phyloP scores from a whole-genome alignment of 1,140 invertebrate genomes.

The Platorchestia sp. region DNA sequence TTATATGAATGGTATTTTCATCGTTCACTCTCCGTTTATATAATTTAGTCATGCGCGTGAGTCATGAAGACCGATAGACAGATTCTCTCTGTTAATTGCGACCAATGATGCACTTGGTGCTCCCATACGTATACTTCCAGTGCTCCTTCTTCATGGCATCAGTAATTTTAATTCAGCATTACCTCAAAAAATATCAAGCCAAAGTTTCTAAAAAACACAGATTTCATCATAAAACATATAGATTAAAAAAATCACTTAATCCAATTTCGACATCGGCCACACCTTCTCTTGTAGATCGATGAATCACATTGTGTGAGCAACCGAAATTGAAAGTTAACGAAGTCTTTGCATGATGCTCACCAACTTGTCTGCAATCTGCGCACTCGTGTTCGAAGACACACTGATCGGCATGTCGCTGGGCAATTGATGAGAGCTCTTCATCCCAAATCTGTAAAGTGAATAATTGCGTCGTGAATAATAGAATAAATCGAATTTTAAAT shows the following conservation, averaged over 20 bases:
- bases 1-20: neutral
- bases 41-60: neutral
- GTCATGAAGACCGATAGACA: too few relatives aligned
- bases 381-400: conserved; percentile 83
- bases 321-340: too few relatives aligned
- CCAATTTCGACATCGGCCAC: too few relatives aligned
- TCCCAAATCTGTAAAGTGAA: conserved; percentile 77
- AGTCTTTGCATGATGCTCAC: conserved; percentile 72
- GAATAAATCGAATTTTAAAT: neutral
- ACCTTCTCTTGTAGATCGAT: neutral
- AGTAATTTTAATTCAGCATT: too few relatives aligned
- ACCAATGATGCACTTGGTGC: too few relatives aligned
- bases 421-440: conserved; percentile 84
- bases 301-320: neutral
- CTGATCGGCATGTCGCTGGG: conserved; percentile 85
- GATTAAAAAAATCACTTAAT: too few relatives aligned
- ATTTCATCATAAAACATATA: too few relatives aligned
- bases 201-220: too few relatives aligned
- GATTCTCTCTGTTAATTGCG: too few relatives aligned
- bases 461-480: neutral
- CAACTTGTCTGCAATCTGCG: conserved; percentile 73
- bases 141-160: too few relatives aligned
- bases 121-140: too few relatives aligned
- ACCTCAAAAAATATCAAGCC: too few relatives aligned
- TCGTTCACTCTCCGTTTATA: neutral